phyloP scores from a whole-genome alignment of 1,140 invertebrate genomes.

The Cyclina sinensis region DNA sequence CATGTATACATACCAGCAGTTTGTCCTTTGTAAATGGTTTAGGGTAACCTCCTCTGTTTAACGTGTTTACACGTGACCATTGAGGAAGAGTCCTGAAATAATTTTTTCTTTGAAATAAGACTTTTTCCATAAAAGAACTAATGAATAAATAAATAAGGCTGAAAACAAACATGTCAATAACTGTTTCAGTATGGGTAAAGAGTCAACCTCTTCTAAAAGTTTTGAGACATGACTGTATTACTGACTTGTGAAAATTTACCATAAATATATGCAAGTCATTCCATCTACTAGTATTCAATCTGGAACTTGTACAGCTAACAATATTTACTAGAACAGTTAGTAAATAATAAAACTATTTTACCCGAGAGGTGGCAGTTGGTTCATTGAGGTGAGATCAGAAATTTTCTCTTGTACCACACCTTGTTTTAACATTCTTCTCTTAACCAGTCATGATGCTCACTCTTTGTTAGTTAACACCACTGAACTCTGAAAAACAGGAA shows the following conservation, averaged over 20 bases:
- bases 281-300: too few relatives aligned
- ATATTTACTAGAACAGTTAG: too few relatives aligned
- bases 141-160: too few relatives aligned
- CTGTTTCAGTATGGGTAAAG: too few relatives aligned
- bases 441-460: constrained; percentile 21
- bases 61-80: constrained; percentile 85
- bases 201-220: too few relatives aligned
- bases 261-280: too few relatives aligned
- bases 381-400: constrained; percentile 80
- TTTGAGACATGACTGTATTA: too few relatives aligned
- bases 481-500: neutral
- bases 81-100: constrained; percentile 85
- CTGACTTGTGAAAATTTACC: too few relatives aligned
- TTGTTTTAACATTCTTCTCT: constrained; percentile 78
- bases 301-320: too few relatives aligned
- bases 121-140: too few relatives aligned
- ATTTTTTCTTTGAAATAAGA: too few relatives aligned
- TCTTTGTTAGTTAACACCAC: neutral
- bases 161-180: too few relatives aligned
- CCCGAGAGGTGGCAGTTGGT: constrained; percentile 76
- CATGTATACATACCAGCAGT: constrained; percentile 39
- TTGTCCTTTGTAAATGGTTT: constrained; percentile 85
- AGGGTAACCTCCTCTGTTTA: constrained; percentile 85
- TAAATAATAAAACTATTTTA: neutral
- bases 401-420: constrained; percentile 81